These are phyloP conservation scores for Melopsittacus undulatus DNA, from an alignment of 2,797 vertebrate species.

Conservation along the genomic window DNA sequence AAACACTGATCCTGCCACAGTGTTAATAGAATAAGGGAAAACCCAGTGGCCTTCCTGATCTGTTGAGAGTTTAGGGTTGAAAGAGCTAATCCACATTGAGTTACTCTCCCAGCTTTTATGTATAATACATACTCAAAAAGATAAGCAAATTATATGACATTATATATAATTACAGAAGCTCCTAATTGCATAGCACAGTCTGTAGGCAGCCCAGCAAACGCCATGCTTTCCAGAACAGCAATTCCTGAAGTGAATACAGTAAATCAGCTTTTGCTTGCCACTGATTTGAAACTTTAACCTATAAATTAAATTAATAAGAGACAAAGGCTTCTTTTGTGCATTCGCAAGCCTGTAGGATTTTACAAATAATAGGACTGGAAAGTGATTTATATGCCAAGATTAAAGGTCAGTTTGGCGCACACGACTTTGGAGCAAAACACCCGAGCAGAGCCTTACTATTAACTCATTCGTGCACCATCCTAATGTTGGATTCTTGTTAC, in stretches of 20 bases:
- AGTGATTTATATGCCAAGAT: slow-evolving; percentile 77
- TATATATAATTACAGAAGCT: slow-evolving; percentile 1
- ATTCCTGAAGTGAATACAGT: slow-evolving; percentile 35
- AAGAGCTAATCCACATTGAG: not conserved
- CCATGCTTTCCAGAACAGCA: not conserved
- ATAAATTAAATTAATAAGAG: slow-evolving; percentile 74
- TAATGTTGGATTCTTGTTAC: accelerated
- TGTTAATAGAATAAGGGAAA: not conserved
- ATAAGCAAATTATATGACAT: slow-evolving; percentile 38
- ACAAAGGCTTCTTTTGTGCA: slow-evolving; percentile 75
- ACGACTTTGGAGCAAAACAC: slow-evolving; percentile 45
- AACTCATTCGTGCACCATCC: slow-evolving; percentile 45
- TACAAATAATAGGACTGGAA: slow-evolving; percentile 72
- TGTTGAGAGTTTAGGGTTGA: not conserved
- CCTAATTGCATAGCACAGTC: slow-evolving; percentile 15
- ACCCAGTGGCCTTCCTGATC: not conserved
- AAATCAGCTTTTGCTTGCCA: slow-evolving; percentile 68
- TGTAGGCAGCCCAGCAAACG: not conserved
- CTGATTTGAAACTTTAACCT: slow-evolving; percentile 72
- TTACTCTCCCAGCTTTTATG: not conserved
- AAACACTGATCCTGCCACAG: not conserved
- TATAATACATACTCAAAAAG: not conserved
- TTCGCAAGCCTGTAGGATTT: slow-evolving; percentile 72
- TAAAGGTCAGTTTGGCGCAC: slow-evolving; percentile 72
- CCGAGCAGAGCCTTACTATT: not conserved